Conservation (phyloP, 2,888 invertebrate genomes). For the Horisme vitalbata region DNA sequence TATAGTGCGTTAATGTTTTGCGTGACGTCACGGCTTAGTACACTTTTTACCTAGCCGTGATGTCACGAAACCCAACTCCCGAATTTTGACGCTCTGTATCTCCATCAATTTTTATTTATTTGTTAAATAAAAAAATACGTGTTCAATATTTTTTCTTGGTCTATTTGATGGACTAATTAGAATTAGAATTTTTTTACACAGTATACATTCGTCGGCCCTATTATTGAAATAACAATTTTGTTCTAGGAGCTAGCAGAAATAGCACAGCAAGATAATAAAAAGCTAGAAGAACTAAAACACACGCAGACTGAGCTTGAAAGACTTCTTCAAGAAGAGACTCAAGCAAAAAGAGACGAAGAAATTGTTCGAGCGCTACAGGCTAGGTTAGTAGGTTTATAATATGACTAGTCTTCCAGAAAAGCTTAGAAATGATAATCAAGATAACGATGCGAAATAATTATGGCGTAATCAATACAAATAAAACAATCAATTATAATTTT, state of each 20-base stretch:
- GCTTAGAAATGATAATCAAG: neutral
- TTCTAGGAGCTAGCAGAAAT: constrained; percentile 85
- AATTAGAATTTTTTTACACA: too few relatives aligned
- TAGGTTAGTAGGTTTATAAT: constrained; percentile 59
- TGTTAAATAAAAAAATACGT: too few relatives aligned
- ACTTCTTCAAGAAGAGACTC: constrained; percentile 90
- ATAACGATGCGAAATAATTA: neutral
- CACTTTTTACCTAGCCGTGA: too few relatives aligned
- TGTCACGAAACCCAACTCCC: too few relatives aligned
- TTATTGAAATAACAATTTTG: neutral
- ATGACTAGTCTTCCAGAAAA: neutral
- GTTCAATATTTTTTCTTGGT: too few relatives aligned
- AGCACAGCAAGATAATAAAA: constrained; percentile 87
- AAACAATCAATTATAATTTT: neutral
- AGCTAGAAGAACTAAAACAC: constrained; percentile 88
- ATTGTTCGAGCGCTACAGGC: constrained; percentile 88
- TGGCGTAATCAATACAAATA: too few relatives aligned
- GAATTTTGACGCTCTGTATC: too few relatives aligned
- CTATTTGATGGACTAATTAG: too few relatives aligned
- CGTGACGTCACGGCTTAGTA: too few relatives aligned
- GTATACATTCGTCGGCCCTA: too few relatives aligned
- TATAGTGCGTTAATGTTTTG: too few relatives aligned
- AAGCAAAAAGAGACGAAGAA: constrained; percentile 93
- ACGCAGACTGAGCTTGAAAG: constrained; percentile 87
- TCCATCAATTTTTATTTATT: too few relatives aligned